phyloP scores from a whole-genome alignment of 2,888 invertebrate species.

The Pheosia gnoma region DNA sequence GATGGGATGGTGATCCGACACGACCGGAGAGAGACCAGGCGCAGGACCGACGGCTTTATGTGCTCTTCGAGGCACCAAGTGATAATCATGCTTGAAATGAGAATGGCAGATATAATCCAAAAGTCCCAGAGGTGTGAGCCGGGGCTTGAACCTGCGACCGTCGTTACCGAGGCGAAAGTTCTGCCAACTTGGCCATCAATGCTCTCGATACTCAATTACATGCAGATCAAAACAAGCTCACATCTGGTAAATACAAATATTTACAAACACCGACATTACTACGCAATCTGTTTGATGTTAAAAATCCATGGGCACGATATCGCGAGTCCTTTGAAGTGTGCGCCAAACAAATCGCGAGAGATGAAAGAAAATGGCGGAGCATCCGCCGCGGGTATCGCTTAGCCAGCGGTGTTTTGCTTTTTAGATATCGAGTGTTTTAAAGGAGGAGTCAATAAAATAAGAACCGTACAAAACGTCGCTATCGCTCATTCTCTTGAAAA shows the following conservation, averaged over 20 bases:
- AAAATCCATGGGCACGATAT: constrained; percentile 7
- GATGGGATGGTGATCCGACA: too few relatives aligned
- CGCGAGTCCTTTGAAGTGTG: constrained; percentile 13
- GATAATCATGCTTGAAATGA: too few relatives aligned
- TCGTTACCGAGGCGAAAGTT: too few relatives aligned
- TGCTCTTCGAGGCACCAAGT: too few relatives aligned
- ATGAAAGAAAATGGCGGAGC: not conserved
- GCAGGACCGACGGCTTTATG: too few relatives aligned
- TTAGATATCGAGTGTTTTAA: not conserved
- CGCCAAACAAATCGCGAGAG: constrained; percentile 4
- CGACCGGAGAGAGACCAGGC: too few relatives aligned
- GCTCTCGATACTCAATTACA: not conserved
- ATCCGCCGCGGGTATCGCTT: not conserved
- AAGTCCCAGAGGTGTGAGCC: too few relatives aligned
- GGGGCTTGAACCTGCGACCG: too few relatives aligned
- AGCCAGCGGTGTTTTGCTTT: not conserved
- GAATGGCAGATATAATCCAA: too few relatives aligned
- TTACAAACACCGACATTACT: constrained; percentile 10
- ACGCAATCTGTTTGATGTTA: constrained; percentile 8
- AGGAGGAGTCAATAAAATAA: not conserved
- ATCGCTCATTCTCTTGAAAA: too few relatives aligned
- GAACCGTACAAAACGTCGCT: too few relatives aligned
- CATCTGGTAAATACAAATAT: constrained; percentile 10
- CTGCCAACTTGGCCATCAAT: not conserved
- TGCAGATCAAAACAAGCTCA: constrained; percentile 3